Conservation (phyloP, 2,113 vertebrate genomes). For the Anoplopoma fimbria region DNA sequence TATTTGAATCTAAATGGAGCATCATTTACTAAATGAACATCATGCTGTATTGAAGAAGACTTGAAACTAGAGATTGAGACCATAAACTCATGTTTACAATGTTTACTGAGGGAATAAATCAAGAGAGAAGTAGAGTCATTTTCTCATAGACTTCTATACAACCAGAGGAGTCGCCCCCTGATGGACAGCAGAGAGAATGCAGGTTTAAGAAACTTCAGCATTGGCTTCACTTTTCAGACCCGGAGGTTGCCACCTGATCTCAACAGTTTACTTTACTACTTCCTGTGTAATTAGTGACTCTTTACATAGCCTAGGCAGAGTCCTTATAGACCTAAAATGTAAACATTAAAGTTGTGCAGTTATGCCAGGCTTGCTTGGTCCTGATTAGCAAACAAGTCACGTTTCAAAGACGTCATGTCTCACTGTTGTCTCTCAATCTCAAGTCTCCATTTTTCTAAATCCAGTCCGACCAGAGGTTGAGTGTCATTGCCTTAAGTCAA, state of each 20-base stretch:
- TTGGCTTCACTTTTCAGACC: neutral
- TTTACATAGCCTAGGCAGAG: neutral
- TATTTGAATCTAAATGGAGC: too few species aligned
- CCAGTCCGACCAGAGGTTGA: neutral
- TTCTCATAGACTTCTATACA: too few species aligned
- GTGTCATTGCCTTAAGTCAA: neutral
- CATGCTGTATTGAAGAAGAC: too few species aligned
- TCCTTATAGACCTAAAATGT: neutral
- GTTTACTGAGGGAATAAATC: too few species aligned
- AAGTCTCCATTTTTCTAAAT: neutral
- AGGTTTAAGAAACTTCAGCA: neutral
- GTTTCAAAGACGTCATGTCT: neutral
- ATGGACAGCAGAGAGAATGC: neutral
- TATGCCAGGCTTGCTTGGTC: neutral
- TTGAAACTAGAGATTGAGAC: too few species aligned
- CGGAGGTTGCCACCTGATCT: neutral
- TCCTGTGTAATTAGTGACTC: neutral
- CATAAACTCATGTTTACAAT: too few species aligned
- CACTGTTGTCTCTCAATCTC: neutral
- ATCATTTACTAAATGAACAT: too few species aligned
- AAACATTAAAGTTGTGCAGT: neutral
- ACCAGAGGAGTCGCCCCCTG: too few species aligned
- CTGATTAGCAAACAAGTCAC: neutral
- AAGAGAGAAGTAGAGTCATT: too few species aligned
- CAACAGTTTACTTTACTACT: neutral